Conservation (phyloP, 2,888 invertebrate species). For the Brenthis ino region DNA sequence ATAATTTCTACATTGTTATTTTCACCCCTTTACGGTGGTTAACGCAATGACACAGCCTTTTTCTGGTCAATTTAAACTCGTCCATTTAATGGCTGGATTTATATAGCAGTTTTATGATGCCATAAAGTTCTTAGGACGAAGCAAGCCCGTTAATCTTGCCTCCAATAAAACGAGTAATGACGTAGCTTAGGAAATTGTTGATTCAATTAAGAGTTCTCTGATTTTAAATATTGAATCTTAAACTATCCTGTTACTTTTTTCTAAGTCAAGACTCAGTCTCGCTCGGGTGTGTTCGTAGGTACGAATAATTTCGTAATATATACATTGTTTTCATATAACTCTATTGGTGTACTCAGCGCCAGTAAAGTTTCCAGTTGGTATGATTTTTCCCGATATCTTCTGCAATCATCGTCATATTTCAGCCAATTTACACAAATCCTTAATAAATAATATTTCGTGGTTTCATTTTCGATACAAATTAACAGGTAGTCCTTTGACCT, state of each 20-base stretch:
- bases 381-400: no score
- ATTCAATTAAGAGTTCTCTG: conserved; percentile 34
- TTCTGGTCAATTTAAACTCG: conserved; percentile 76
- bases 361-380: no score
- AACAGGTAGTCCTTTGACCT: no score
- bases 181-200: conserved; percentile 34
- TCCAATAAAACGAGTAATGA: conserved; percentile 58
- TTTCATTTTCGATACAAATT: no score
- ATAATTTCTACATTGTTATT: neutral
- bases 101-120: conserved; percentile 69
- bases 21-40: conserved; percentile 23
- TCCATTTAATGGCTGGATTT: conserved; percentile 68
- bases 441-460: no score
- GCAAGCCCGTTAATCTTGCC: conserved; percentile 70
- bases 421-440: no score
- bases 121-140: conserved; percentile 72
- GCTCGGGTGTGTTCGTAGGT: no score
- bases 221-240: conserved; percentile 12
- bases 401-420: no score
- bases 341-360: no score
- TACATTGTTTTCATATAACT: no score
- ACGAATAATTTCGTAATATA: no score
- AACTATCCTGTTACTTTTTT: neutral
- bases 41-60: conserved; percentile 51
- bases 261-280: no score